Evolutionary conservation across 2,797 vertebrate species (phyloP).

Genomic region (Cynodonichthys magdalenae): DNA sequence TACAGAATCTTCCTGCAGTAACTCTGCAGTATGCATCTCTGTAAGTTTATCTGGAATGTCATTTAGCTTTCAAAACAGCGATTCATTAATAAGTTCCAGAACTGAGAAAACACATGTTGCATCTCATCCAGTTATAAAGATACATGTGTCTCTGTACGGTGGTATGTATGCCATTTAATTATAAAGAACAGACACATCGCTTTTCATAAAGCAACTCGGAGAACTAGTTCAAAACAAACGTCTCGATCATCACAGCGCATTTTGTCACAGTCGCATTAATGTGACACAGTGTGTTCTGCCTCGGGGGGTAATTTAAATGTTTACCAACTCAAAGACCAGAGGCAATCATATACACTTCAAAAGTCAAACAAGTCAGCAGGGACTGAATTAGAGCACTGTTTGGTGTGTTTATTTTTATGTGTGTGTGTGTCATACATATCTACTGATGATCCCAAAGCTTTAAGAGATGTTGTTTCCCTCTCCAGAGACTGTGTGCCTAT

Average conservation of each 20-base stretch:
- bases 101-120: not conserved
- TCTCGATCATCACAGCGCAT: not conserved
- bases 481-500: conserved; percentile 24
- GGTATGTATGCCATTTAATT: too few species aligned
- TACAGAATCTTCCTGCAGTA: conserved; percentile 38
- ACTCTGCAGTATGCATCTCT: conserved; percentile 44
- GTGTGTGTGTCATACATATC: not conserved
- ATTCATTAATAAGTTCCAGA: conserved; percentile 37
- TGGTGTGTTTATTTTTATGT: conserved; percentile 15
- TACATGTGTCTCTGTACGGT: not conserved
- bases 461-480: conserved; percentile 11
- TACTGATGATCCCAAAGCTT: conserved; percentile 20
- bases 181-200: not conserved
- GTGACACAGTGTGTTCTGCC: conserved; percentile 41
- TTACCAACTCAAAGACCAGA: conserved; percentile 50
- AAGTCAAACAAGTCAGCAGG: conserved; percentile 57
- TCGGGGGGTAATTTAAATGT: conserved; percentile 60
- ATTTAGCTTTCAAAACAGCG: conserved; percentile 35
- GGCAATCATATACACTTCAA: conserved; percentile 48
- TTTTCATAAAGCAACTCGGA: not conserved
- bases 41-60: conserved; percentile 39
- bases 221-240: not conserved
- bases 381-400: conserved; percentile 31
- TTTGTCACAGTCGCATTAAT: conserved; percentile 17
- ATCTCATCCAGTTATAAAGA: not conserved